Percentiles rank a stretch among this genome's conserved stretches.
phyloP scores from a whole-genome alignment of 2,797 vertebrate species.

The Octomys mimax region DNA sequence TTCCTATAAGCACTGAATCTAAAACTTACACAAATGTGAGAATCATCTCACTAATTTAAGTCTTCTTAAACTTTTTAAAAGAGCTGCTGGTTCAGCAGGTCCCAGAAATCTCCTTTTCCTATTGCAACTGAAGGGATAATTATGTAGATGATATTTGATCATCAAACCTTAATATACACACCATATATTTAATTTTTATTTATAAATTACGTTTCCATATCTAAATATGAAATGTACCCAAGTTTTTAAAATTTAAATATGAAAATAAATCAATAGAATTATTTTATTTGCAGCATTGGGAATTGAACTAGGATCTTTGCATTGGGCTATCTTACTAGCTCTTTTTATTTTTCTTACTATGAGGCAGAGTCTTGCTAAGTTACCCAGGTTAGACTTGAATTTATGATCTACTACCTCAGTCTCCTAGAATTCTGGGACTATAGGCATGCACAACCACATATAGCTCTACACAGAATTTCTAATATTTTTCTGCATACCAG shows the following conservation, averaged over 20 bases:
- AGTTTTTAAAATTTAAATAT: slow-evolving; percentile 18
- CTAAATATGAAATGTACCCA: not conserved
- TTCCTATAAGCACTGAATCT: not conserved
- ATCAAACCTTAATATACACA: not conserved
- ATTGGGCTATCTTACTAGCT: not conserved
- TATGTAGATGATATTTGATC: not conserved
- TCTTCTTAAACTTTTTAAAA: not conserved
- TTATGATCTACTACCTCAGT: not conserved
- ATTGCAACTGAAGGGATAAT: not conserved
- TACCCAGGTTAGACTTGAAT: not conserved
- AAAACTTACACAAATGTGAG: not conserved
- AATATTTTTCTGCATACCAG: not conserved
- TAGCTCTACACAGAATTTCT: slow-evolving; percentile 7
- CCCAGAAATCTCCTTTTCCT: slow-evolving; percentile 2
- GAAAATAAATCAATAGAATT: slow-evolving; percentile 18
- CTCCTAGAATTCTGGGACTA: not conserved
- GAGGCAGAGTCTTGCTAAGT: not conserved
- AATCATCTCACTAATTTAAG: not conserved
- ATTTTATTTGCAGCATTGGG: not conserved
- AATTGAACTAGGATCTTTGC: not conserved
- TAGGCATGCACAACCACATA: not conserved
- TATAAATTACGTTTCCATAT: not conserved
- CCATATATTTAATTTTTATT: not conserved
- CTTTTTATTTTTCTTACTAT: not conserved
- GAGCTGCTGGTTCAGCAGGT: not conserved